Conservation (phyloP, 2,797 vertebrate genomes). For the Anableps anableps region DNA sequence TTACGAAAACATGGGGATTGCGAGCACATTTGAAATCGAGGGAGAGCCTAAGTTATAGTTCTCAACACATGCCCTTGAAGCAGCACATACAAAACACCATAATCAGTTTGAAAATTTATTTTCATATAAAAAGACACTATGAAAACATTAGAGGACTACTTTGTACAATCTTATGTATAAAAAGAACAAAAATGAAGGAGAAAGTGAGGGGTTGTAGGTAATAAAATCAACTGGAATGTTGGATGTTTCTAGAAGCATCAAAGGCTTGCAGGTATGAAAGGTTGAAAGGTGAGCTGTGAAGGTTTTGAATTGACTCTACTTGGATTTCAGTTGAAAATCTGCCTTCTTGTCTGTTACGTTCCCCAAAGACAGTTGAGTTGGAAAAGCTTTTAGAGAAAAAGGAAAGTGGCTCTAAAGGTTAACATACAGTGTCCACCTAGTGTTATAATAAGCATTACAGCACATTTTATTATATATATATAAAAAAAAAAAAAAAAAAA, state of each 20-base stretch:
- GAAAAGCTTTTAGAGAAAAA: conserved; percentile 35
- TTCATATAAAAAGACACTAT: conserved; percentile 88
- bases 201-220: conserved; percentile 52
- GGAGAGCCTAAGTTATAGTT: conserved; percentile 13
- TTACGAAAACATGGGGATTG: conserved; percentile 54
- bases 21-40: conserved; percentile 50
- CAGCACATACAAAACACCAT: conserved; percentile 51
- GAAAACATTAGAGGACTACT: conserved; percentile 86
- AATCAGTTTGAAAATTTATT: conserved; percentile 85
- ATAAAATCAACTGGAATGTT: conserved; percentile 63
- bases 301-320: conserved; percentile 18
- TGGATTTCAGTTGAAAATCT: conserved; percentile 24
- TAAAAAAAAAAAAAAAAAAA: neutral
- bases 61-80: conserved; percentile 51
- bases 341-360: conserved; percentile 22
- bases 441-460: conserved; percentile 7
- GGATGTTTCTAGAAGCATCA: conserved; percentile 56
- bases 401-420: conserved; percentile 20
- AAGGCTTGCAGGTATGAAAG: conserved; percentile 25
- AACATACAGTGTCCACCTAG: neutral
- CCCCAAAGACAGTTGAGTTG: conserved; percentile 15
- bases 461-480: conserved; percentile 8
- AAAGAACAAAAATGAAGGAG: conserved; percentile 74
- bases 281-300: conserved; percentile 36
- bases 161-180: conserved; percentile 86